Evolutionary conservation across 2,113 vertebrate species (phyloP).

Genomic region (Pelvicachromis taeniatus): DNA sequence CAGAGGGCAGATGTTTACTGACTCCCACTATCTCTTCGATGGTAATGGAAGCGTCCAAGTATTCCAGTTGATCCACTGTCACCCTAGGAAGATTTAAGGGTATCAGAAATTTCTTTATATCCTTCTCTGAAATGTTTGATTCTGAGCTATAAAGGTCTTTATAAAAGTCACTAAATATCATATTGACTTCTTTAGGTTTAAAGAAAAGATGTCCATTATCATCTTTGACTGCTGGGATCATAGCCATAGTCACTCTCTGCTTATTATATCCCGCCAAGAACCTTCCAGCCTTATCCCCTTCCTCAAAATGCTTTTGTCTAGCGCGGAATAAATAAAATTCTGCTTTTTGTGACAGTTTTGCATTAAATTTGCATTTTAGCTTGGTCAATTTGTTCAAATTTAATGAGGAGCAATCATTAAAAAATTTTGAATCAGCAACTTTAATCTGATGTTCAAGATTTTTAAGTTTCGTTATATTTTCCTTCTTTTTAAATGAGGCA

Average conservation of each 20-base stretch:
- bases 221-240: rapidly evolving
- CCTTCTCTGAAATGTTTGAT: rapidly evolving
- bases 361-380: neutral
- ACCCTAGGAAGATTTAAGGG: too few species aligned
- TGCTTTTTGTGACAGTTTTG: neutral
- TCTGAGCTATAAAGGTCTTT: neutral
- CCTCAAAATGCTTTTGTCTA: rapidly evolving
- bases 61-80: too few species aligned
- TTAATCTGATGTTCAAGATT: rapidly evolving
- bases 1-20: too few species aligned
- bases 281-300: neutral
- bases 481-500: neutral
- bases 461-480: neutral
- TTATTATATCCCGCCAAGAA: neutral
- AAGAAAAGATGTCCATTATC: rapidly evolving
- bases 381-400: neutral
- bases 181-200: neutral
- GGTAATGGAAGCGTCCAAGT: too few species aligned
- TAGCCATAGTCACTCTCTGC: neutral
- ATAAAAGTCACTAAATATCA: rapidly evolving
- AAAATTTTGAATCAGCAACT: neutral
- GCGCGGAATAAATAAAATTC: rapidly evolving
- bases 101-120: neutral
- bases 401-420: rapidly evolving
- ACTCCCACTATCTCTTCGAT: too few species aligned